Evolutionary conservation across 2,797 vertebrate genomes (phyloP).

Genomic region (Trachurus trachurus): DNA sequence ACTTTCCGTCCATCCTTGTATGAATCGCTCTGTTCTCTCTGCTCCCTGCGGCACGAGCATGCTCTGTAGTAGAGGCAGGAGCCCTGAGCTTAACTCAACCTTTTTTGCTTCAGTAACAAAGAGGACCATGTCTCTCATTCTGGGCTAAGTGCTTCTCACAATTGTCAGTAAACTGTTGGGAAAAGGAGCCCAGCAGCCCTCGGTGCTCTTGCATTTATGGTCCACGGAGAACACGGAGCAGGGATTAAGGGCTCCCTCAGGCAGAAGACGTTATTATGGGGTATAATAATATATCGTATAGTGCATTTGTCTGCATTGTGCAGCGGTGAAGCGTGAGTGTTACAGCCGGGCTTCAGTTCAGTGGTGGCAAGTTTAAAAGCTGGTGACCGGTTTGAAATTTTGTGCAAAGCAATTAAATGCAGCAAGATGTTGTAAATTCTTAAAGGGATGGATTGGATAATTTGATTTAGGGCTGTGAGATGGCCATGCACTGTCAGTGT

Average conservation of each 20-base stretch:
- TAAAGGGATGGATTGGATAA: no score
- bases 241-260: slow-evolving; percentile 60
- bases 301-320: slow-evolving; percentile 34
- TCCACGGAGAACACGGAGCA: slow-evolving; percentile 57
- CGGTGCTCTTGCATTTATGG: slow-evolving; percentile 53
- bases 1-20: slow-evolving; percentile 47
- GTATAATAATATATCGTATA: slow-evolving; percentile 16
- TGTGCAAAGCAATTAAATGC: no score
- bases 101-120: slow-evolving; percentile 86
- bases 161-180: slow-evolving; percentile 81
- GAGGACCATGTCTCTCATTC: slow-evolving; percentile 73
- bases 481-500: no score
- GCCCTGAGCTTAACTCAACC: slow-evolving; percentile 83
- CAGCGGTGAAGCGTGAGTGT: not conserved
- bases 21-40: slow-evolving; percentile 52
- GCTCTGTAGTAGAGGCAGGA: slow-evolving; percentile 67
- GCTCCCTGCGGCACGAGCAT: slow-evolving; percentile 53
- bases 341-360: no score
- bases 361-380: no score
- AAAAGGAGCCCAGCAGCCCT: slow-evolving; percentile 76
- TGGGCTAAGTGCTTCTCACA: slow-evolving; percentile 85
- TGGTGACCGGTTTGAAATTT: no score
- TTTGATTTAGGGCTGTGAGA: no score
- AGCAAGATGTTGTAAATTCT: no score
- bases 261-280: slow-evolving; percentile 53